Percentiles rank a stretch among this genome's conserved stretches.
phyloP scores from a whole-genome alignment of 2,113 vertebrate genomes.

The Lontra canadensis region DNA sequence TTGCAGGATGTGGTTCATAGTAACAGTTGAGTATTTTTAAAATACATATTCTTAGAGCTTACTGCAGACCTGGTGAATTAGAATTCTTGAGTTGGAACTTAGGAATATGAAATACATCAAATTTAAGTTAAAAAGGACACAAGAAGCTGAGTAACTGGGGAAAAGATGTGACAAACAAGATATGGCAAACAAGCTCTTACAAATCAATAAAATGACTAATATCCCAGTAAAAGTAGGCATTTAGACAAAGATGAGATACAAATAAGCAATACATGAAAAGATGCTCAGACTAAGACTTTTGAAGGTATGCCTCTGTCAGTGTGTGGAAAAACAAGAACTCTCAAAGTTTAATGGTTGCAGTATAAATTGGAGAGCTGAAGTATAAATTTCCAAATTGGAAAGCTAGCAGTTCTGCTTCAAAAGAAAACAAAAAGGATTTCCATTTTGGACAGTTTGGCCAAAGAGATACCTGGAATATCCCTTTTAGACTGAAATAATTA shows the following conservation, averaged over 20 bases:
- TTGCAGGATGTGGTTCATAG: not conserved
- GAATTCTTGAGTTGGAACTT: not conserved
- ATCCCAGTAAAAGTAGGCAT: not conserved
- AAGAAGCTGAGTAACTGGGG: not conserved
- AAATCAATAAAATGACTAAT: not conserved
- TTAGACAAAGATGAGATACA: not conserved
- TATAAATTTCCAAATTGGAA: not conserved
- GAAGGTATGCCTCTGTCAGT: not conserved
- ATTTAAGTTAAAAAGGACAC: not conserved
- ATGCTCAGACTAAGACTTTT: not conserved
- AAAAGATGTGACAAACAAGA: not conserved
- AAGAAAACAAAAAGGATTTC: not conserved
- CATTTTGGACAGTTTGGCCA: not conserved
- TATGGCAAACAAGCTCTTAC: not conserved
- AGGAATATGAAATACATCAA: not conserved
- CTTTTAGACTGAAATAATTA: not conserved
- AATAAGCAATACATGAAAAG: not conserved
- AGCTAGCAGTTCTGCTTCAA: not conserved
- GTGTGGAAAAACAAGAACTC: not conserved
- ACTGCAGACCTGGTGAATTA: not conserved
- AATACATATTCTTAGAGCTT: too few species aligned
- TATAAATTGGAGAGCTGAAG: not conserved
- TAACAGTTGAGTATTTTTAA: not conserved
- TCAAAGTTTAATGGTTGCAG: not conserved
- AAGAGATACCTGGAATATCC: not conserved